phyloP scores from a whole-genome alignment of 2,888 invertebrate genomes.

The Orchesellides sinensis region DNA sequence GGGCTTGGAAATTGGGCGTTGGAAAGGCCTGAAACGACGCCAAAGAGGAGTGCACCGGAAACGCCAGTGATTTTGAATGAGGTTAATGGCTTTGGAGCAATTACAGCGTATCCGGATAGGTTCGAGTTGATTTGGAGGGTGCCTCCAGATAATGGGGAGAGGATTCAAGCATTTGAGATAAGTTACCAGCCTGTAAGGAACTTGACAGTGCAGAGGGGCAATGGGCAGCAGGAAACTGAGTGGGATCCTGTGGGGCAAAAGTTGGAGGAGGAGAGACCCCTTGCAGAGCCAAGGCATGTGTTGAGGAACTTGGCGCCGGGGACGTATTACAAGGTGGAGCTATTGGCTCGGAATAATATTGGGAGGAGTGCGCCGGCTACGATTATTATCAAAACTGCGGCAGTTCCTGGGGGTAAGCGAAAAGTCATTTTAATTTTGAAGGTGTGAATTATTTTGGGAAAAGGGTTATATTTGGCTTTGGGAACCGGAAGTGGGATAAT shows the following conservation, averaged over 20 bases:
- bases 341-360: slow-evolving; percentile 90
- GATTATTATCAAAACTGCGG: slow-evolving; percentile 88
- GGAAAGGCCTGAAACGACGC: slow-evolving; percentile 84
- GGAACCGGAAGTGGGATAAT: too few species aligned
- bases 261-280: slow-evolving; percentile 41
- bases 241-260: slow-evolving; percentile 74
- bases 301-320: slow-evolving; percentile 85
- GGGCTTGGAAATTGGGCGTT: slow-evolving; percentile 87
- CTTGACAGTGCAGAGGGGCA: slow-evolving; percentile 47
- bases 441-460: too few species aligned
- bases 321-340: slow-evolving; percentile 89
- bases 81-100: slow-evolving; percentile 78
- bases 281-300: slow-evolving; percentile 75
- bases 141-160: slow-evolving; percentile 93
- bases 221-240: slow-evolving; percentile 42
- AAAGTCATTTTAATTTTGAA: too few species aligned
- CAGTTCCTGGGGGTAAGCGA: slow-evolving; percentile 83
- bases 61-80: slow-evolving; percentile 82
- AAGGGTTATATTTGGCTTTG: too few species aligned
- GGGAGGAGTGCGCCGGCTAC: slow-evolving; percentile 88
- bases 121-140: slow-evolving; percentile 90
- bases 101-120: slow-evolving; percentile 85
- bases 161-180: slow-evolving; percentile 89
- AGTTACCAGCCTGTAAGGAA: slow-evolving; percentile 84
- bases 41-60: slow-evolving; percentile 86